These are phyloP conservation scores for Oreochromis aureus DNA, from an alignment of 2,113 vertebrate genomes.

Conservation along the genomic window DNA sequence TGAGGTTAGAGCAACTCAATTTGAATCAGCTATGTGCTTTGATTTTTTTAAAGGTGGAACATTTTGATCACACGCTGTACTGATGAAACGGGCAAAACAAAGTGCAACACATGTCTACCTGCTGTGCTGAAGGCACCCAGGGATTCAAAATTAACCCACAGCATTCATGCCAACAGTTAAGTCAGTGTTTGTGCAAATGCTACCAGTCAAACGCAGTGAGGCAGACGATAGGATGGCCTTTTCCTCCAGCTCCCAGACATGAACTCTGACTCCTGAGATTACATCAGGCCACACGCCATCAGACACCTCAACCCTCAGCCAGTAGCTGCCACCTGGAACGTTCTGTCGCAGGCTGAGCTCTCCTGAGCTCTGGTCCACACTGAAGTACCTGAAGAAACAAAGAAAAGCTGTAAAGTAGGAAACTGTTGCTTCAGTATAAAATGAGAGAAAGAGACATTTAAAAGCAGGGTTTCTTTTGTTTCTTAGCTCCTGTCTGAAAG, in stretches of 20 bases:
- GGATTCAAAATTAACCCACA: background rate
- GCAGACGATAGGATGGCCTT: slow-evolving; percentile 79
- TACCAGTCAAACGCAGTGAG: slow-evolving; percentile 80
- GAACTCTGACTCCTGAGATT: slow-evolving; percentile 76
- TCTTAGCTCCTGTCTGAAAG: background rate
- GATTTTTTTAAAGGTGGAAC: background rate
- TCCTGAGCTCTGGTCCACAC: slow-evolving; percentile 81
- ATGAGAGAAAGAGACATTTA: background rate
- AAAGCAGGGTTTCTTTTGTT: background rate
- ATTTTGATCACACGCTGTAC: background rate
- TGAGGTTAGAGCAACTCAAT: background rate
- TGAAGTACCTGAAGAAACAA: slow-evolving; percentile 74
- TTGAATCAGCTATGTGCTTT: background rate
- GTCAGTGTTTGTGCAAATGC: background rate
- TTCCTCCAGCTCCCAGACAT: slow-evolving; percentile 77
- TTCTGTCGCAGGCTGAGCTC: slow-evolving; percentile 72
- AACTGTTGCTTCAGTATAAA: background rate
- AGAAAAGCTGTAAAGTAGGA: background rate
- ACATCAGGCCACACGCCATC: slow-evolving; percentile 86
- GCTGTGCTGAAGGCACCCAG: background rate
- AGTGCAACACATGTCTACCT: background rate
- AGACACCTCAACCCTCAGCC: slow-evolving; percentile 79
- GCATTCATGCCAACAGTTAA: background rate
- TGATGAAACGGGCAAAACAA: background rate
- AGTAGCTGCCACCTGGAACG: slow-evolving; percentile 76